Evolutionary conservation across 2,888 invertebrate genomes (phyloP).

Genomic region (Melanophora roralis): DNA sequence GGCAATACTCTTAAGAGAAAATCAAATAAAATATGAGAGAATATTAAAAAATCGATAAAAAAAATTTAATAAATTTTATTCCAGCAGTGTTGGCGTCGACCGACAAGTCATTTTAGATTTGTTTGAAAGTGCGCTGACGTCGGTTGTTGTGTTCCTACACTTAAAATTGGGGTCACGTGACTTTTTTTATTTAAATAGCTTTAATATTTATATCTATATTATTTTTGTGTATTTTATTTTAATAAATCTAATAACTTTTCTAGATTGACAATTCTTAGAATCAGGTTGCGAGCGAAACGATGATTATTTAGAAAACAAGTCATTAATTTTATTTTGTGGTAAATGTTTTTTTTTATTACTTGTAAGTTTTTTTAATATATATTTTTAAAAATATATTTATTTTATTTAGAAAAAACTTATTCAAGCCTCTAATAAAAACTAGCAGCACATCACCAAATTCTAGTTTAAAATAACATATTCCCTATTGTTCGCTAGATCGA

Average conservation of each 20-base stretch:
- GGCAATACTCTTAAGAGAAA: no score
- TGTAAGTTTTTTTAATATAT: conserved; percentile 14
- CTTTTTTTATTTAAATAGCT: no score
- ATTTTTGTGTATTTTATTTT: conserved; percentile 30
- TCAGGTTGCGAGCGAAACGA: conserved; percentile 58
- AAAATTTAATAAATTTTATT: no score
- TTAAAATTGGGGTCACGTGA: no score
- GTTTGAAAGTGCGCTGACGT: no score
- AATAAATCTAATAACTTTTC: conserved; percentile 20
- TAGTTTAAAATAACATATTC: conserved; percentile 48
- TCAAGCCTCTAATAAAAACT: conserved; percentile 24
- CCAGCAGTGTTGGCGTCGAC: no score
- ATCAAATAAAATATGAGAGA: no score
- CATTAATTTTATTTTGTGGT: conserved; percentile 62
- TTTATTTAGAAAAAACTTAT: conserved; percentile 12
- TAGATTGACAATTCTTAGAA: conserved; percentile 58
- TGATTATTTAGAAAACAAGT: conserved; percentile 61
- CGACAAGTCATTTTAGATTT: no score
- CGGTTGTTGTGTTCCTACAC: no score
- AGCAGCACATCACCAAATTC: conserved; percentile 36
- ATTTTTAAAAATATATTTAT: background rate
- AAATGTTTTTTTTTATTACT: conserved; percentile 48
- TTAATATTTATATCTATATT: background rate
- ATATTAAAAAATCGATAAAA: no score
- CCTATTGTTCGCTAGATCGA: conserved; percentile 62